Evolutionary conservation across 2,797 vertebrate species (phyloP), one percentile per base, ranked within the genome.

Genomic region (Hafferia zeledoni): DNA sequence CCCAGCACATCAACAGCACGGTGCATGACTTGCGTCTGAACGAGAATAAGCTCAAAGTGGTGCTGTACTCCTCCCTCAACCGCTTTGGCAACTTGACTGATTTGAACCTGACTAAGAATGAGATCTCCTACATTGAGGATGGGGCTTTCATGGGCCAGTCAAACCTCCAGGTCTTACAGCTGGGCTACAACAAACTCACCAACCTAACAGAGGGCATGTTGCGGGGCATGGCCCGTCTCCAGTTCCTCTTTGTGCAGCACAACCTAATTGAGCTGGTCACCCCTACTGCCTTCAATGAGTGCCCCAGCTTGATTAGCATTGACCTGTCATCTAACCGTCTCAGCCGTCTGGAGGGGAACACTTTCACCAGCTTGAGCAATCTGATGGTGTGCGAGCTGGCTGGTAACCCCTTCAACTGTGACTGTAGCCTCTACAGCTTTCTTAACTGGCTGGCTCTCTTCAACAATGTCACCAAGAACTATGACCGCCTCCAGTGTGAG

Each of bases 1-100:
- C 99, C 3, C 99, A 99, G 97, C 99, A 99, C 93, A 99, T 99
- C 97, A 99, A 99, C 98, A 99, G 99, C 98, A 99, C 99, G 0
- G 99, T 99, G 96, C 99, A 99, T 0, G 99, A 99, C 97, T 97
- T 99, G 96, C 98, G 99, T 75, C 98, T 99, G 82, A 99, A 99
- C 0, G 99, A 99, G 97, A 99, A 99, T 97, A 99, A 99, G 96
- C 98, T 99, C 82, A 99, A 99, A 97, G 99, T 98, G 2, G 98
- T 99, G 94, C 98, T 99, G 67, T 99, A 99, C 93, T 99, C 98
- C 80, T 99, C 99, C 11, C 98, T 99, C 96, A 99, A 98, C 94
- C 99, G 99, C 96, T 99, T 99, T 25, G 99, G 99, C 93, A 99
- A 99, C 97, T 97, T 99, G 96, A 99, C 99, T 0, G 99, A 99